Evolutionary conservation across 2,113 vertebrate genomes (phyloP), one percentile per base, ranked within the genome.

Genomic region (Syrrhaptes paradoxus): DNA sequence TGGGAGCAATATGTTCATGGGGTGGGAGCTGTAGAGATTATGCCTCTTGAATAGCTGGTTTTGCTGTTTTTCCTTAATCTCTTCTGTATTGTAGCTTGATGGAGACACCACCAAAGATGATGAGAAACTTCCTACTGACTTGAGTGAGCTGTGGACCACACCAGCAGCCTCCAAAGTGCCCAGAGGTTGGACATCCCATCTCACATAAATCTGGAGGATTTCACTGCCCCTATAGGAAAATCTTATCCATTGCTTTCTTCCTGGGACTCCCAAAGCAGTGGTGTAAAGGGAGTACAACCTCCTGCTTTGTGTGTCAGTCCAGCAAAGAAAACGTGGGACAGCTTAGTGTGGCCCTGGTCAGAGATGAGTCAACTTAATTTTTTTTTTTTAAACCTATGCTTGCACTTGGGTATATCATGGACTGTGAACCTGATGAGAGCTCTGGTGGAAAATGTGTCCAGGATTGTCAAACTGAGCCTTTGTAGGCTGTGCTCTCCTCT

Each of bases 271-370:
- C 18, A 25, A 4, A 17, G 10, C 17, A 26, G 29, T 0, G 5
- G 25, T 0, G 5, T 52, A 61, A 88, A 75, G 22, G 0, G 2
- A n/a, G 3, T 57, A 28, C 5, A 6, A 52, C 16, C 6, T 85
- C 25, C 41, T 80, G 13, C 16, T 71, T 74, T 3, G 1, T 67
- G 45, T 67, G 26, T 59, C 22, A 79, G 52, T 36, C 65, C 31
- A 67, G 17, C 4, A 79, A 59, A 17, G 15, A 46, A 28, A 55
- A 55, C 8, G 12, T 31, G 7, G 18, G 17, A 63, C 5, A 34
- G 2, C 38, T 67, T 17, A 41, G 29, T 66, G 17, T 38, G 11
- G 32, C 7, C 7, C 25, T 61, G 32, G 10, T 46, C n/a, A 78
- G 82, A 74, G 21, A 59, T 1, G 34, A 13, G 13, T n/a, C 3